A percentile compares a stretch with the other conserved stretches of the same genome.
phyloP scores from a whole-genome alignment of 2,113 vertebrate genomes.

The Thinocorus orbignyianus region DNA sequence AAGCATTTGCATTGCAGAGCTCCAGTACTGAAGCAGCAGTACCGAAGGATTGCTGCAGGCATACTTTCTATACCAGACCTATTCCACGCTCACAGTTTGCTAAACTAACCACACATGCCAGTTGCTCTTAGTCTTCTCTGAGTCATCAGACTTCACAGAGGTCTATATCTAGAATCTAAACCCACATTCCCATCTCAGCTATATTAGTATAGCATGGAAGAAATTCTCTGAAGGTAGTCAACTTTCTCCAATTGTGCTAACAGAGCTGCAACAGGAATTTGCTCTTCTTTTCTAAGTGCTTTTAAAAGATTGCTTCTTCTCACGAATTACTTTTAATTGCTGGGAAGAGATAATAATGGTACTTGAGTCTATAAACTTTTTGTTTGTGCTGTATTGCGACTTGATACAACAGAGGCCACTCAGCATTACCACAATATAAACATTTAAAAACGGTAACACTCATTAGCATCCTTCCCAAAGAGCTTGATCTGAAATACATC shows the following conservation, averaged over 20 bases:
- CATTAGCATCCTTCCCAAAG: slow-evolving; percentile 23
- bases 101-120: not conserved
- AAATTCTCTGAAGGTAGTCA: not conserved
- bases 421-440: slow-evolving; percentile 1
- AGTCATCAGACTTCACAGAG: slow-evolving; percentile 44
- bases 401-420: not conserved
- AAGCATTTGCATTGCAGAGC: not conserved
- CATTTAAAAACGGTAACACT: not conserved
- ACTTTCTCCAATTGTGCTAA: not conserved
- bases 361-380: not conserved
- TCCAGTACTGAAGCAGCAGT: not conserved
- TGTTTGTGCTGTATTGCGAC: not conserved
- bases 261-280: not conserved
- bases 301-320: not conserved
- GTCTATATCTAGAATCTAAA: not conserved
- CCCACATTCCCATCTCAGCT: slow-evolving; percentile 8
- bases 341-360: not conserved
- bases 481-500: slow-evolving; percentile 1
- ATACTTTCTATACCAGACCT: not conserved
- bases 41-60: not conserved
- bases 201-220: not conserved
- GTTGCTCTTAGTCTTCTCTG: slow-evolving; percentile 12
- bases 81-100: not conserved
- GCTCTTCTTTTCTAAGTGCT: not conserved
- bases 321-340: slow-evolving; percentile 7